These are phyloP conservation scores for Tautogolabrus adspersus DNA, from an alignment of 2,113 vertebrate species.

Conservation along the genomic window DNA sequence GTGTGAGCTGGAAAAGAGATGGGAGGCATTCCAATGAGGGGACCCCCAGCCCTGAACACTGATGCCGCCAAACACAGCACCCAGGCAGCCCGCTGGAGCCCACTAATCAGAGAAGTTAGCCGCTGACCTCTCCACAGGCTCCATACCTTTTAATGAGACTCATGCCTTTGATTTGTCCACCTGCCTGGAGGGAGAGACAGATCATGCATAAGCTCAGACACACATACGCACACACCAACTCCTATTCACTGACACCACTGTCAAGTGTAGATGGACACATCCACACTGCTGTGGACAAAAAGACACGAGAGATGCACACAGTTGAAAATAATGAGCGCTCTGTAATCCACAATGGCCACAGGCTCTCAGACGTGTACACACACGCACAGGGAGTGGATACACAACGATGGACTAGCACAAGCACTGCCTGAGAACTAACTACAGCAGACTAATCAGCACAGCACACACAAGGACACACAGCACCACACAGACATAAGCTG, in stretches of 20 bases:
- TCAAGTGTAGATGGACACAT: conserved; percentile 37
- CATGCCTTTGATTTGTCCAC: conserved; percentile 72
- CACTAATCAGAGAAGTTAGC: conserved; percentile 77
- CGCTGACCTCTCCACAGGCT: conserved; percentile 67
- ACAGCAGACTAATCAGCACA: conserved; percentile 57
- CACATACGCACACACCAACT: conserved; percentile 27
- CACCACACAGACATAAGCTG: conserved; percentile 28
- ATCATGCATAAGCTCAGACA: conserved; percentile 47
- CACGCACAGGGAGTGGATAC: conserved; percentile 42
- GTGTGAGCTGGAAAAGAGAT: conserved; percentile 54
- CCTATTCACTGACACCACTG: conserved; percentile 7
- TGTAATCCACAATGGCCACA: conserved; percentile 52
- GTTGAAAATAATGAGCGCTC: conserved; percentile 62
- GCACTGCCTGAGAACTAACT: conserved; percentile 39
- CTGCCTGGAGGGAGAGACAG: conserved; percentile 63
- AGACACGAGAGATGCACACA: conserved; percentile 34
- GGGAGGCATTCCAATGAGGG: conserved; percentile 55
- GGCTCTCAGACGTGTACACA: conserved; percentile 30
- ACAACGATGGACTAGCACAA: conserved; percentile 35
- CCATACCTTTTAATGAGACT: conserved; percentile 76
- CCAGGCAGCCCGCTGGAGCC: conserved; percentile 39
- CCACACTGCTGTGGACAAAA: conserved; percentile 30
- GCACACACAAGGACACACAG: conserved; percentile 44
- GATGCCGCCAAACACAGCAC: conserved; percentile 30
- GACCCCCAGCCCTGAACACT: background rate